Percentiles rank a stretch among this genome's conserved stretches.
Evolutionary conservation across 2,888 invertebrate genomes (phyloP).

Genomic region (Ophioninae sp.): DNA sequence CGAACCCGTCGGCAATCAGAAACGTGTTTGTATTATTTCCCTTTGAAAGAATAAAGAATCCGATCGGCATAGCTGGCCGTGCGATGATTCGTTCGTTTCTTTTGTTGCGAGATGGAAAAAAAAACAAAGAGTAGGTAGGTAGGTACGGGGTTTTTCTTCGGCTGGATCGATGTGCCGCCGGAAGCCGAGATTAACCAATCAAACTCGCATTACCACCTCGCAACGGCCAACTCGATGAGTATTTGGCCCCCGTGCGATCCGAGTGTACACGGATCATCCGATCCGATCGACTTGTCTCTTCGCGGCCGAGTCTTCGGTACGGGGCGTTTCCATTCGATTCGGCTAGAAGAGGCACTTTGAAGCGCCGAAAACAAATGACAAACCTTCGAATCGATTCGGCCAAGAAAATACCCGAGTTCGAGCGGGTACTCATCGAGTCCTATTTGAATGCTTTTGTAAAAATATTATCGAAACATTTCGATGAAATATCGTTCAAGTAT

Average conservation of each 20-base stretch:
- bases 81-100: constrained; percentile 42
- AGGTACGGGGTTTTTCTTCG: background rate
- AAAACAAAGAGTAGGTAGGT: background rate
- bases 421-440: no score
- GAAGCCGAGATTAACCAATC: constrained; percentile 77
- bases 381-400: no score
- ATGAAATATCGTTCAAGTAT: no score
- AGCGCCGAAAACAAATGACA: background rate
- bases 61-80: constrained; percentile 2
- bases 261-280: constrained; percentile 66
- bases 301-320: background rate
- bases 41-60: constrained; percentile 25
- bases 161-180: constrained; percentile 44
- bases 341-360: background rate
- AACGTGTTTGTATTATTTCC: constrained; percentile 34
- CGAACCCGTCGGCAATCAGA: background rate
- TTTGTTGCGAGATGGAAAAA: constrained; percentile 3
- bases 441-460: no score
- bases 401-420: no score
- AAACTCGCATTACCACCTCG: constrained; percentile 75
- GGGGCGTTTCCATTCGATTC: background rate
- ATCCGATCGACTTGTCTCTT: constrained; percentile 61
- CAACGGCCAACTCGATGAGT: constrained; percentile 77
- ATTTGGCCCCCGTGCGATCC: constrained; percentile 67
- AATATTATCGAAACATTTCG: no score